Base-by-base conservation (phyloP, 2,888 invertebrate species). In the Tolmerus cingulatus region DNA sequence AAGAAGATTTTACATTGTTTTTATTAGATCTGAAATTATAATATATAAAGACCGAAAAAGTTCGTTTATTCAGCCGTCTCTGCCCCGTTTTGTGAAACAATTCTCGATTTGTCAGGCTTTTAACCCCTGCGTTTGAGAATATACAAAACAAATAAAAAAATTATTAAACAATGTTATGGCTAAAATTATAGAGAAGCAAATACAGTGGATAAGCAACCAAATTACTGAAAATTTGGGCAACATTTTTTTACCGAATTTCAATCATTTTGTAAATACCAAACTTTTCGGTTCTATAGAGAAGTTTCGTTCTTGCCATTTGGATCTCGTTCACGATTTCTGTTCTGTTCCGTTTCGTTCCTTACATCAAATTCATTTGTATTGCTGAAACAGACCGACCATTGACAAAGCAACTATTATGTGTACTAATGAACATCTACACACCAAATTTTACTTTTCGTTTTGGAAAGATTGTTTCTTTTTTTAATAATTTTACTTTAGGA, bases 81-180 rank as follows among this genome's bases (percentile, higher is more conserved):
- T 90, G 90, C 88, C 90, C 92, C 91, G 89, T 88, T 89, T 86
- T 82, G 74, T 89, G 82, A 89, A 90, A 91, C 90, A 91, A 92
- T 92, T 93, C 92, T 93, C 92, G 93, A 93, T 92, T 93, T 93
- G 92, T 91, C 92, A 93, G 92, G 92, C 93, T 93, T 93, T 93
- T 90, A 87, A 87, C 90, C 90, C 91, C 91, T 85, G 85, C 85
- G 85, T 85, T 85, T 85, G 85, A 85, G 85, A 85, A 74, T 85
- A 86, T n/a, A 77, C 78, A 57, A 86, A 57, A 86, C 55, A 86
- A 23, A 78, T 51, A 86, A 86, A 46, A 66, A n/a, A 23, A 40
- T 76, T 76, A 37, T 76, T 76, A 79, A 40, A 79, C 27, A 46
- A 85, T 30, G 46, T 55, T 66, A 66, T 37, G 19, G 82, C 66